Percentiles rank a stretch among this genome's conserved stretches.
Conservation (phyloP, 1,140 invertebrate genomes). For the Lepidurus arcticus region DNA sequence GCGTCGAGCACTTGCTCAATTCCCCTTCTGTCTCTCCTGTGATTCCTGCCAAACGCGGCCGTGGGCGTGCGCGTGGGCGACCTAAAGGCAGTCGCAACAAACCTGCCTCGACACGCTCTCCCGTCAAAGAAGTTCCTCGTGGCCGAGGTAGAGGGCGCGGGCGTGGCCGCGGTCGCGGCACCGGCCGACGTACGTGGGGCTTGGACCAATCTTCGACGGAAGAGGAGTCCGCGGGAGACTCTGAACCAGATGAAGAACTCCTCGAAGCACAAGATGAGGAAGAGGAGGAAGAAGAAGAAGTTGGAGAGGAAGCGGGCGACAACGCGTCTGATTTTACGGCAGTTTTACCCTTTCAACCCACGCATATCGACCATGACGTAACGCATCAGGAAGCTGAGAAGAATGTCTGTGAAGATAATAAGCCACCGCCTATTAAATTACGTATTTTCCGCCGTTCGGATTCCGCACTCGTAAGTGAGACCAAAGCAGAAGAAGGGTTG, state of each 20-base stretch:
- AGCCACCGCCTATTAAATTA: slow-evolving; percentile 20
- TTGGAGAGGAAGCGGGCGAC: neutral
- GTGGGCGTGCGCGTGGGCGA: slow-evolving; percentile 27
- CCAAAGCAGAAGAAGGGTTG: slow-evolving; percentile 30
- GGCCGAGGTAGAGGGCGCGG: slow-evolving; percentile 26
- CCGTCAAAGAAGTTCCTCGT: slow-evolving; percentile 17
- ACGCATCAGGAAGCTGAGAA: neutral
- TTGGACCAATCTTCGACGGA: slow-evolving; percentile 34
- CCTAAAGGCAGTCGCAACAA: slow-evolving; percentile 4
- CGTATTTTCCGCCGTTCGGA: slow-evolving; percentile 26
- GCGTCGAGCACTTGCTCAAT: neutral
- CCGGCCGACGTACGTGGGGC: slow-evolving; percentile 27
- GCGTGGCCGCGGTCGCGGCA: slow-evolving; percentile 29
- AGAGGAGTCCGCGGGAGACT: slow-evolving; percentile 26
- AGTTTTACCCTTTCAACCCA: neutral
- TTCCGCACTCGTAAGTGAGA: slow-evolving; percentile 36
- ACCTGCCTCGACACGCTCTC: slow-evolving; percentile 27
- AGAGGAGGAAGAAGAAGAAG: slow-evolving; percentile 26
- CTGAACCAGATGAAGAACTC: neutral
- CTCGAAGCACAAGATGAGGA: neutral
- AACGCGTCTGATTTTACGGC: neutral
- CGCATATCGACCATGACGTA: neutral
- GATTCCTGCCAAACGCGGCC: slow-evolving; percentile 27
- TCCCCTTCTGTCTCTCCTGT: slow-evolving; percentile 9
- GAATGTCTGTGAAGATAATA: neutral